Conservation (phyloP, 2,888 invertebrate species). For the Ennomos quercinarius region DNA sequence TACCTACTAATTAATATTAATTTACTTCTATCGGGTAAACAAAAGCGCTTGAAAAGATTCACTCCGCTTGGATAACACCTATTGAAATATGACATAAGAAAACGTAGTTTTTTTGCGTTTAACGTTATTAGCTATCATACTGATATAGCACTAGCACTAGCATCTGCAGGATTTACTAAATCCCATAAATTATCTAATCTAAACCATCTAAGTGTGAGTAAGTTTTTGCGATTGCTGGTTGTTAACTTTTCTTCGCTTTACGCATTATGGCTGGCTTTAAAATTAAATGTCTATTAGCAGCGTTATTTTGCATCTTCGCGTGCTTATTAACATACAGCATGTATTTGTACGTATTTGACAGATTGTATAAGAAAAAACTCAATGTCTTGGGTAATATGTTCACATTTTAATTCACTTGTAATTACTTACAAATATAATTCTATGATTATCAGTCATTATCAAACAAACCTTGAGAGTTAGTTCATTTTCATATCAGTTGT, state of each 20-base stretch:
- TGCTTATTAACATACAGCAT: slow-evolving; percentile 58
- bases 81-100: too few relatives aligned
- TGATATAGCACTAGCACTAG: too few relatives aligned
- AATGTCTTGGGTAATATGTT: slow-evolving; percentile 57
- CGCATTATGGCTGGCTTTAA: slow-evolving; percentile 54
- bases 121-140: too few relatives aligned
- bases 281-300: slow-evolving; percentile 49
- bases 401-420: slow-evolving; percentile 42
- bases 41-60: too few relatives aligned
- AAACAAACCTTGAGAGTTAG: too few relatives aligned
- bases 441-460: not conserved
- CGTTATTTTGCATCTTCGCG: slow-evolving; percentile 45
- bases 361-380: slow-evolving; percentile 49
- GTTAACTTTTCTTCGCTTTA: slow-evolving; percentile 5
- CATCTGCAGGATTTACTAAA: too few relatives aligned
- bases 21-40: too few relatives aligned
- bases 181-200: too few relatives aligned
- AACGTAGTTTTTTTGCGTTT: too few relatives aligned
- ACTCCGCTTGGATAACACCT: too few relatives aligned
- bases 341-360: slow-evolving; percentile 61
- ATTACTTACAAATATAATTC: not conserved
- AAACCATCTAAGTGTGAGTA: not conserved
- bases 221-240: not conserved
- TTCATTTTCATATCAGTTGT: too few relatives aligned
- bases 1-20: too few relatives aligned